Percentiles rank a stretch among this genome's conserved stretches.
phyloP scores from a whole-genome alignment of 1,140 invertebrate genomes.

The Gonatopus flavifemur region DNA sequence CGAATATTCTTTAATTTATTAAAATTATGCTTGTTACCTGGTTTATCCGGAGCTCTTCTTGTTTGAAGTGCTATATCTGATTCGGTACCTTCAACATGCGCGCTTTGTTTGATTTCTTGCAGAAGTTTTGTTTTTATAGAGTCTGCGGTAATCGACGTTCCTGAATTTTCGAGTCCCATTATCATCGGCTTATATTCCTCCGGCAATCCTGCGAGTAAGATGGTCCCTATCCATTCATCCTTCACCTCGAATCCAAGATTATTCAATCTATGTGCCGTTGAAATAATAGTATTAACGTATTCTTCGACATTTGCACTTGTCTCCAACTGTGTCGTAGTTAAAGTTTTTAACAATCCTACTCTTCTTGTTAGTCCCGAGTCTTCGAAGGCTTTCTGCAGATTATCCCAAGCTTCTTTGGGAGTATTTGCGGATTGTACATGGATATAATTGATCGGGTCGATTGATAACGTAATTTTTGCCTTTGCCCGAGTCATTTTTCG shows the following conservation, averaged over 20 bases:
- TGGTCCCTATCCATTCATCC: slow-evolving; percentile 43
- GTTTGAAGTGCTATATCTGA: too few relatives aligned
- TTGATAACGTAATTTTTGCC: slow-evolving; percentile 35
- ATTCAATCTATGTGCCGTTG: slow-evolving; percentile 37
- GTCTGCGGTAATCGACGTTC: slow-evolving; percentile 39
- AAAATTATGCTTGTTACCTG: too few relatives aligned
- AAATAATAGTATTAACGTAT: slow-evolving; percentile 42
- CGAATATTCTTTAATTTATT: too few relatives aligned
- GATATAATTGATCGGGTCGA: slow-evolving; percentile 38
- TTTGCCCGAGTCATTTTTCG: slow-evolving; percentile 32
- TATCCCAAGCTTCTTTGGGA: slow-evolving; percentile 32
- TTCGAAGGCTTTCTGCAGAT: slow-evolving; percentile 35
- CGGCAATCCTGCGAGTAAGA: slow-evolving; percentile 44
- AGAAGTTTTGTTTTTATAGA: slow-evolving; percentile 47
- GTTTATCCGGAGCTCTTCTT: too few relatives aligned
- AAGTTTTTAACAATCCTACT: slow-evolving; percentile 36
- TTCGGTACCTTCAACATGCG: too few relatives aligned
- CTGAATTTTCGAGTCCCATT: slow-evolving; percentile 45
- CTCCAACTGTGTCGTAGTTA: slow-evolving; percentile 34
- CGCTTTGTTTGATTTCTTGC: too few relatives aligned
- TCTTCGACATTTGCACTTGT: slow-evolving; percentile 34
- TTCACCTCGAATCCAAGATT: slow-evolving; percentile 37
- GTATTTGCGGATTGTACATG: slow-evolving; percentile 27
- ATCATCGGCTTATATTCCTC: slow-evolving; percentile 52
- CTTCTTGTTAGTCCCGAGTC: slow-evolving; percentile 42